Conservation (phyloP, 2,888 invertebrate species). For the Drosophila villosipedis region DNA sequence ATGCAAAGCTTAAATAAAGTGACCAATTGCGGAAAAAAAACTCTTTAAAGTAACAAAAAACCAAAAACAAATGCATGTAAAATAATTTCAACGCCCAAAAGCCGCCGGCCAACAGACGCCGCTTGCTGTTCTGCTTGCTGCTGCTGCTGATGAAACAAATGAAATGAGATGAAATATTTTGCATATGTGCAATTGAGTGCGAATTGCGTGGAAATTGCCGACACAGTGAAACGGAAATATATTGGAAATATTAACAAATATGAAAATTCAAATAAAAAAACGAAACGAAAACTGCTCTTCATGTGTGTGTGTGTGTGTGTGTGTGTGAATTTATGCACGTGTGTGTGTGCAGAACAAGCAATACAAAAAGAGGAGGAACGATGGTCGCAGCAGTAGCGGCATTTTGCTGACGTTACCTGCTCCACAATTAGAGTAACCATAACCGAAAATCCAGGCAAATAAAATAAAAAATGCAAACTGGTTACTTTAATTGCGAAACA, state of each 20-base stretch:
- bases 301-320: constrained; percentile 30
- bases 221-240: constrained; percentile 61
- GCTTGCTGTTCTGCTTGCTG: constrained; percentile 32
- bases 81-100: constrained; percentile 73
- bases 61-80: constrained; percentile 45
- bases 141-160: constrained; percentile 49
- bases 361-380: constrained; percentile 58
- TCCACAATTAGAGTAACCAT: constrained; percentile 70
- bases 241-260: constrained; percentile 44
- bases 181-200: constrained; percentile 48
- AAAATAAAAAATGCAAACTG: constrained; percentile 70
- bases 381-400: constrained; percentile 58
- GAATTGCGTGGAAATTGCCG: constrained; percentile 56
- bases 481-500: constrained; percentile 70
- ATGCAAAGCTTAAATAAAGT: constrained; percentile 12
- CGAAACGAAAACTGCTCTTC: constrained; percentile 63
- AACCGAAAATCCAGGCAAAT: constrained; percentile 66
- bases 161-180: constrained; percentile 41
- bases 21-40: constrained; percentile 4
- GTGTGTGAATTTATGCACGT: constrained; percentile 13
- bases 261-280: constrained; percentile 45
- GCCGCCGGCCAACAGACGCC: constrained; percentile 68
- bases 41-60: constrained; percentile 12
- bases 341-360: constrained; percentile 58
- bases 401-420: constrained; percentile 72